Evolutionary conservation across 2,113 vertebrate genomes (phyloP), one percentile per base, ranked within the genome.

Genomic region (Callorhinus ursinus): DNA sequence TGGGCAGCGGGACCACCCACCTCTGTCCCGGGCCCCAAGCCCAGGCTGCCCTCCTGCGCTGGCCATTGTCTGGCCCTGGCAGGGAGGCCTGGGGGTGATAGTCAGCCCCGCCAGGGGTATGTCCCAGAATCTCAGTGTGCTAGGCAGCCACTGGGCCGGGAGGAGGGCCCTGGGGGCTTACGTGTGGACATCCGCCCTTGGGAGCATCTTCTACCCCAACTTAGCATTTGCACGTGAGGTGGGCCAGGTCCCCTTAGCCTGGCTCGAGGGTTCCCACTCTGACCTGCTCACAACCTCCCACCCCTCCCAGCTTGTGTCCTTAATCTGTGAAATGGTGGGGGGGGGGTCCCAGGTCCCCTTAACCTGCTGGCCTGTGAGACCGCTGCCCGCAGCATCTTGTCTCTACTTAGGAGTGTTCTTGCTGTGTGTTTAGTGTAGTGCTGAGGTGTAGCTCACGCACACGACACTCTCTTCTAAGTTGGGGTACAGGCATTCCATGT

Each of bases 21-120:
- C 85, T 95, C 72, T 51, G 67, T 74, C 90, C 96, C 5, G 95
- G 95, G 97, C 95, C 96, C 39, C 0, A 5, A 63, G 98, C 97
- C 98, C 92, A n/a, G 94, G 89, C 93, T 14, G 39, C 72, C 81
- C 0, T 42, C 86, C 55, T 82, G 83, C 9, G 0, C 46, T 19
- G 11, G 69, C 28, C 81, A 93, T 94, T 95, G 88, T 92, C 36
- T 10, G 28, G 16, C 39, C 33, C 85, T 88, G 91, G 80, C 96
- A 94, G 76, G n/a, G 51, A 81, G 51, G 81, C 65, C 39, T 12
- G 26, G 71, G 63, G 87, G 31, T 21, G 90, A 55, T 10, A 2
- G 36, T 46, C 53, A 31, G 87, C 49, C 57, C 8, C 5, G 0
- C 42, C 28, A 7, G 5, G 36, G 46, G 36, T 26, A 21, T 9